These are phyloP conservation scores for Spilogale gracilis DNA, from an alignment of 2,113 vertebrate species.

Conservation along the genomic window DNA sequence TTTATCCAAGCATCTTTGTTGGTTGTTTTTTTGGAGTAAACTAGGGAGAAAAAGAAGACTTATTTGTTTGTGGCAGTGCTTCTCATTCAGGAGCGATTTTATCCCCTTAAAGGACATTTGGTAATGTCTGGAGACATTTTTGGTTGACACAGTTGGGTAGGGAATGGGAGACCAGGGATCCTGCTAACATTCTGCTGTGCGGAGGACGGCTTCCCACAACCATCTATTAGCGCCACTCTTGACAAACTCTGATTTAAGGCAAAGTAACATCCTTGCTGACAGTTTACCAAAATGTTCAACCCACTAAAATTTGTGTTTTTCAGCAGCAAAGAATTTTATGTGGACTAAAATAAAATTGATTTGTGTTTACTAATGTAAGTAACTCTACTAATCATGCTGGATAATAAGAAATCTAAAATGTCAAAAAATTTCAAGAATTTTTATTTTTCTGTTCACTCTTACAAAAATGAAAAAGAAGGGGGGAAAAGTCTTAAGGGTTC, in stretches of 20 bases:
- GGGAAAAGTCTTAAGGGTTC: not conserved
- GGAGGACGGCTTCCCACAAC: not conserved
- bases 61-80: not conserved
- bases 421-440: not conserved
- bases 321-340: not conserved
- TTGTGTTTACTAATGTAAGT: not conserved
- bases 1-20: not conserved
- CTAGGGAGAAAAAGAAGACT: not conserved
- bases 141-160: not conserved
- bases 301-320: not conserved
- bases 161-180: not conserved
- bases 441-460: not conserved
- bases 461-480: not conserved
- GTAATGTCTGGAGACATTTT: not conserved
- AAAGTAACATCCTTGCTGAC: not conserved
- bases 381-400: not conserved
- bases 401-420: slow-evolving; percentile 9
- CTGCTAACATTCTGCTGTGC: accelerated
- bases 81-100: not conserved
- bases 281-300: not conserved
- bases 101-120: not conserved
- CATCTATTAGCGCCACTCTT: not conserved
- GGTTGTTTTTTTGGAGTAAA: not conserved
- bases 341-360: not conserved
- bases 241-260: not conserved